Evolutionary conservation across 2,113 vertebrate species (phyloP).

Genomic region (Erythrolamprus reginae): DNA sequence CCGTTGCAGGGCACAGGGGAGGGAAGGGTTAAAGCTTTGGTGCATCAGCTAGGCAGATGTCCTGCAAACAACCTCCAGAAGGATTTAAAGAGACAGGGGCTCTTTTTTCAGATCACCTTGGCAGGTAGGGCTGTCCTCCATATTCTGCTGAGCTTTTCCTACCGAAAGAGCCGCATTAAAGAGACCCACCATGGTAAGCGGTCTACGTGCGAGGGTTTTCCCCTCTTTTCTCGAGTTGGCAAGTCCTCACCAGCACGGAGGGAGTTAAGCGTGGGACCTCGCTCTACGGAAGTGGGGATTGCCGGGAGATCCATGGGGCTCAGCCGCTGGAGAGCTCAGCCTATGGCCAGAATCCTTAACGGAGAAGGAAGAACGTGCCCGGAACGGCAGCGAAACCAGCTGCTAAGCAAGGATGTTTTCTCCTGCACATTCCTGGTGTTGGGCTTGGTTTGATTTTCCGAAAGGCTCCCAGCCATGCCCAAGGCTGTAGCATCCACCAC

Average conservation of each 20-base stretch:
- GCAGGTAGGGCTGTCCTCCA: fast-evolving
- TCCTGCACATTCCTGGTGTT: background rate
- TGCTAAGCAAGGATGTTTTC: slow-evolving; percentile 56
- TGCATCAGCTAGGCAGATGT: slow-evolving; percentile 25
- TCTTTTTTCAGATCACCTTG: background rate
- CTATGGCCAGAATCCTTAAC: slow-evolving; percentile 65
- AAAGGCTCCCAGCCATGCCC: slow-evolving; percentile 62
- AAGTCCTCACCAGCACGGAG: slow-evolving; percentile 43
- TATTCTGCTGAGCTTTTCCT: background rate
- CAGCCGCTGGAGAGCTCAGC: slow-evolving; percentile 62
- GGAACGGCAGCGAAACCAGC: slow-evolving; percentile 23
- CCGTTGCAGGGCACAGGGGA: background rate
- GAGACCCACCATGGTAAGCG: too few relatives aligned
- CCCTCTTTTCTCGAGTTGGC: fast-evolving
- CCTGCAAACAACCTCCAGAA: slow-evolving; percentile 53
- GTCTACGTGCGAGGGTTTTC: too few relatives aligned
- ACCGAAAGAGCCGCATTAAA: fast-evolving
- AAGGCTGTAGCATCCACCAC: slow-evolving; percentile 44
- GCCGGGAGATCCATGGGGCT: slow-evolving; percentile 58
- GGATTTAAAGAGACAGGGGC: slow-evolving; percentile 53
- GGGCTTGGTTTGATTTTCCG: background rate
- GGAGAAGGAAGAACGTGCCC: slow-evolving; percentile 17
- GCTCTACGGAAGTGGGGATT: slow-evolving; percentile 56
- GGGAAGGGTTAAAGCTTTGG: background rate
- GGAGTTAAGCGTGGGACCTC: slow-evolving; percentile 65